Evolutionary conservation across 2,797 vertebrate species (phyloP), one percentile per base, ranked within the genome.

Genomic region (Eulemur albifrons): DNA sequence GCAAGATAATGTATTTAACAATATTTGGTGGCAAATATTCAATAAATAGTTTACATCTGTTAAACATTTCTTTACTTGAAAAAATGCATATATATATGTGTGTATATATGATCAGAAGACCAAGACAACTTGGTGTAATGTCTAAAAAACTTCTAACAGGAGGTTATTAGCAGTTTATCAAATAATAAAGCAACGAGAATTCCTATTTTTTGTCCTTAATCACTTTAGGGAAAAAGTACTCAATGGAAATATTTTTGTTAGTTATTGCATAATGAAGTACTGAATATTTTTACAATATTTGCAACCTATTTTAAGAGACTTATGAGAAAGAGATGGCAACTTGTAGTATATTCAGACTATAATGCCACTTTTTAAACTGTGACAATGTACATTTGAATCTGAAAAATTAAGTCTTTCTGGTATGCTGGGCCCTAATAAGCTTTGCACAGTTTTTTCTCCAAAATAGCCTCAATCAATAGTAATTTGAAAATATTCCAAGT

Each of bases 1-100:
- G 98, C 99, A 99, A 99, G 99, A 98, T 99, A 98, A 99, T 99
- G 99, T 99, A 99, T 99, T 99, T 99, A 99, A 99, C 99, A 99
- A 99, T 98, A 98, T 98, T 98, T 99, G 99, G 99, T 99, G 99
- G 99, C 99, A 99, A 99, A 99, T 99, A 99, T 99, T 99, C 98
- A 99, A 99, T 99, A 99, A 99, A 99, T 99, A 99, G 98, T 99
- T 99, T 98, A 98, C 98, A 99, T 99, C 99, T 99, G 99, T 99
- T 98, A 98, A 97, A 98, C 57, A 59, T 57, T 45, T 98, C 98
- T 95, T 94, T 98, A 97, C 97, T 97, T 97, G 96, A 97, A 97
- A 97, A 98, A 98, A 97, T 98, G 96, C 97, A 93, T 97, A 88
- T 96, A 93, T 97, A 61, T 96, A n/a, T 95, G 67, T 92, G 30